phyloP scores from a whole-genome alignment of 2,797 vertebrate genomes.

The Cichlasoma orientale region DNA sequence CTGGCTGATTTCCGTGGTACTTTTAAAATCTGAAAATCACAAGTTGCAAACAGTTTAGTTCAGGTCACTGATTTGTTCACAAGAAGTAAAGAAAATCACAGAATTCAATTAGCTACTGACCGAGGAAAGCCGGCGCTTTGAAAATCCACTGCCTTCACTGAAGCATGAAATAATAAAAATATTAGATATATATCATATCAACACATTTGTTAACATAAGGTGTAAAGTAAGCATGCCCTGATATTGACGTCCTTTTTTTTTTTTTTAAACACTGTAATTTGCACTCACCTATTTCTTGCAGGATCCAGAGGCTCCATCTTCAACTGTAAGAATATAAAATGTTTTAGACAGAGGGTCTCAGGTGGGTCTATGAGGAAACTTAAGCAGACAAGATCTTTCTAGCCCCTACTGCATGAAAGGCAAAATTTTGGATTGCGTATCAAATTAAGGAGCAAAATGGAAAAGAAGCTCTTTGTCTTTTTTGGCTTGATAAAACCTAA shows the following conservation, averaged over 20 bases:
- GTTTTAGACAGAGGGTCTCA: not conserved
- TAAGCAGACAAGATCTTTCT: no score
- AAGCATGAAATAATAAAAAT: conserved; percentile 7
- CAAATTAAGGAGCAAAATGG: no score
- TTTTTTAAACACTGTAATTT: not conserved
- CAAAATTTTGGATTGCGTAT: no score
- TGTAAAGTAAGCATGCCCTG: not conserved
- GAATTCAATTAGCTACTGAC: conserved; percentile 54
- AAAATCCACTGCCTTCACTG: conserved; percentile 57
- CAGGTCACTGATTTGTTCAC: not conserved
- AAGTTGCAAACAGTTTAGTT: not conserved
- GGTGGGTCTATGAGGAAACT: no score
- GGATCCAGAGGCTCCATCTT: conserved; percentile 74
- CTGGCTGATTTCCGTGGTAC: conserved; percentile 70
- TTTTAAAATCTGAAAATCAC: conserved; percentile 80
- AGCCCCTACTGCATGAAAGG: no score
- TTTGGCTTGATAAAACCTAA: no score
- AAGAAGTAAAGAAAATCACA: not conserved
- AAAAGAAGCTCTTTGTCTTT: no score
- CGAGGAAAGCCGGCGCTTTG: conserved; percentile 73
- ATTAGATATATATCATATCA: not conserved
- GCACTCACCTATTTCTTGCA: conserved; percentile 65
- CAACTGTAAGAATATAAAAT: conserved; percentile 17
- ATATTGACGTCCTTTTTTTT: not conserved
- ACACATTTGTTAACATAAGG: not conserved